Evolutionary conservation across 2,797 vertebrate species (phyloP), one percentile per base, ranked within the genome.

Genomic region (Malurus splendens): DNA sequence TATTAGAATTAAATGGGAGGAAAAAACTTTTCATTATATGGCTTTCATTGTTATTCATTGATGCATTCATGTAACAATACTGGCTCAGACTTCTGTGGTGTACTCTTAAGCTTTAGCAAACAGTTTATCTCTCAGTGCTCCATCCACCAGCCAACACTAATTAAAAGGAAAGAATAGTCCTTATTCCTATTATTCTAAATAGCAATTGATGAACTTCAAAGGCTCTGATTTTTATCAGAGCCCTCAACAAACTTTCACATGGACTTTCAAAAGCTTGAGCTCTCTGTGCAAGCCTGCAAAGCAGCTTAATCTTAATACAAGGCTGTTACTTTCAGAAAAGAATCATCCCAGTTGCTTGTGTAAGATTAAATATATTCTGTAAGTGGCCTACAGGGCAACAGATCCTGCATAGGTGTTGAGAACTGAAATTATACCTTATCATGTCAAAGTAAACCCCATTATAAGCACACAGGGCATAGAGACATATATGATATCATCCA

Each of bases 21-120:
- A 84, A 92, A 96, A 96, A 95, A 87, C 91, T 95, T 96, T 96
- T 95, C 93, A 96, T 97, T 96, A 89, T 95, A 81, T 14, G 2
- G 41, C 86, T 97, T 94, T 96, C 95, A 96, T 95, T 96, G 87
- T 95, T 96, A 96, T 95, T 96, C 96, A 95, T 86, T 96, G 95
- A 89, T 89, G 96, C 93, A 87, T 96, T 96, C 92, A 90, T 86
- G 92, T 93, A 94, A 95, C 96, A 96, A 93, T 89, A 95, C 91
- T 77, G 77, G 92, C 90, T 95, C 82, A 82, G 89, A 72, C 87
- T 94, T 91, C 80, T 81, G 41, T 75, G 80, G 68, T 76, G 25
- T 94, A 95, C 85, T 92, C 90, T 94, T 94, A 96, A 96, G 77
- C 91, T 95, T 85, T 80, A 82, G 75, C 80, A 93, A 96, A 95